Percentiles rank a stretch among this genome's conserved stretches.
These are phyloP conservation scores for Noctua janthe DNA, from an alignment of 2,888 invertebrate species.

Conservation along the genomic window DNA sequence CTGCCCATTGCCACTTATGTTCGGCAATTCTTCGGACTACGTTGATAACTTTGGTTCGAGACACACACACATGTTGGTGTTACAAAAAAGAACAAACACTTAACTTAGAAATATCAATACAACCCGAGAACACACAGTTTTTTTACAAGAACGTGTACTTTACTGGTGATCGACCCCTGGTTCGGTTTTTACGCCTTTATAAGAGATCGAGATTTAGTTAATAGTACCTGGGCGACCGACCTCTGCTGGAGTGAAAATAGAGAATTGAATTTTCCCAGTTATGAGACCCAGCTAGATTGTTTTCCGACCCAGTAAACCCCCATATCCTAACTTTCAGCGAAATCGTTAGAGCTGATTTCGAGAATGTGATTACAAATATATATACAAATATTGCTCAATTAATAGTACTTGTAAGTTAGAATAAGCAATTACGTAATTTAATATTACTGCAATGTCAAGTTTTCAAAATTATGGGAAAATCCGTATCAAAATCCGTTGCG, in stretches of 20 bases:
- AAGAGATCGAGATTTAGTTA: background rate
- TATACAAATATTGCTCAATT: no score
- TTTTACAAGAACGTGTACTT: background rate
- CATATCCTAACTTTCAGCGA: no score
- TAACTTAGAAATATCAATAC: background rate
- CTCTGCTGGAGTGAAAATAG: background rate
- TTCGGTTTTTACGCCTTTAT: background rate
- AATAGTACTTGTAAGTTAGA: background rate
- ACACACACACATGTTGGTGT: background rate
- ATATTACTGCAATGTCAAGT: background rate
- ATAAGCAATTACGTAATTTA: background rate
- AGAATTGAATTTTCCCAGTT: no score
- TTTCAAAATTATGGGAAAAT: background rate
- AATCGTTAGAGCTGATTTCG: no score
- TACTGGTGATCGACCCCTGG: background rate
- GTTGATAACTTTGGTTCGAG: no score
- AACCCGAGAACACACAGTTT: constrained; percentile 15
- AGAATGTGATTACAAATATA: no score
- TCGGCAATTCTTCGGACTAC: no score
- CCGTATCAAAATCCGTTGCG: background rate
- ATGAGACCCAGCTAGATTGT: no score
- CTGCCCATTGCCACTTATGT: no score
- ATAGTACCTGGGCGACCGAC: background rate
- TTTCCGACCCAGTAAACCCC: no score
- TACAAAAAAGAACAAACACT: background rate